Conservation (phyloP, 2,797 vertebrate genomes). For the Odontamblyopus lacepedii region DNA sequence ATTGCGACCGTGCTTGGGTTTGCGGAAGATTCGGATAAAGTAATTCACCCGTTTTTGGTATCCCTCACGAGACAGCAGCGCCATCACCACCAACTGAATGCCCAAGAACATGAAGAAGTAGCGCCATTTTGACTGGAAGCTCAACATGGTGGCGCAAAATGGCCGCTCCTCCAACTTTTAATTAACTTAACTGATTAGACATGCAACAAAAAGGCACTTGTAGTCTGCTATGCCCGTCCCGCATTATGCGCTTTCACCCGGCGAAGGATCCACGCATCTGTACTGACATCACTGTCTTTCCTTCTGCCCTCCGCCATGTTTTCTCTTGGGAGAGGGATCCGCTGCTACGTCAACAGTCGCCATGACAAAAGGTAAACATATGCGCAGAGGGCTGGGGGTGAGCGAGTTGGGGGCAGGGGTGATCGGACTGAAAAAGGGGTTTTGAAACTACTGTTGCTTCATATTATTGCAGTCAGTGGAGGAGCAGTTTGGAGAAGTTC, state of each 20-base stretch:
- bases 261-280: constrained; percentile 33
- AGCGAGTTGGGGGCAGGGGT: constrained; percentile 40
- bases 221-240: constrained; percentile 15
- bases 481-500: constrained; percentile 17
- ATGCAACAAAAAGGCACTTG: constrained; percentile 64
- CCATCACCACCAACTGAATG: constrained; percentile 83
- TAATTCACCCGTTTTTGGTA: constrained; percentile 78
- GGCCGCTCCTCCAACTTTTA: neutral
- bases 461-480: constrained; percentile 37
- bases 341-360: constrained; percentile 39
- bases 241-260: constrained; percentile 60
- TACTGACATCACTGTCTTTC: constrained; percentile 41
- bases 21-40: constrained; percentile 81
- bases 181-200: neutral
- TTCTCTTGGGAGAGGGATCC: constrained; percentile 55
- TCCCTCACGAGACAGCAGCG: constrained; percentile 79
- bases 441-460: constrained; percentile 47
- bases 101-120: constrained; percentile 81
- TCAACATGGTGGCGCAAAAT: constrained; percentile 55
- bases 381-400: constrained; percentile 40
- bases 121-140: constrained; percentile 78
- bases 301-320: constrained; percentile 54
- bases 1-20: constrained; percentile 38
- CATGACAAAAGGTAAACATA: constrained; percentile 56
- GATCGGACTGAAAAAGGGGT: constrained; percentile 29